phyloP scores from a whole-genome alignment of 2,888 invertebrate species.

The Drosophila buzzatii region DNA sequence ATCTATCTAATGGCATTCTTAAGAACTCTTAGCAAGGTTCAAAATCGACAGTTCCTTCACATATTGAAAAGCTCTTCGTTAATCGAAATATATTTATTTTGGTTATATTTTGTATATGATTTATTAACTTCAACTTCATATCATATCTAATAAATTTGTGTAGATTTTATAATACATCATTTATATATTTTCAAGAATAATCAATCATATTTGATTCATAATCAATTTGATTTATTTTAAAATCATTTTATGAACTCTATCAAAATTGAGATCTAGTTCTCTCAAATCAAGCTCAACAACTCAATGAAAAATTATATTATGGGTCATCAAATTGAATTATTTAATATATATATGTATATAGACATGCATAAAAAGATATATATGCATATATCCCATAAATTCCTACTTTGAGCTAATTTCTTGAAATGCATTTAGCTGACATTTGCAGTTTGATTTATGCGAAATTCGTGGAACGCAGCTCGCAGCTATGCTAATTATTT shows the following conservation, averaged over 20 bases:
- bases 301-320: neutral
- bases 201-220: too few relatives aligned
- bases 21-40: neutral
- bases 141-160: neutral
- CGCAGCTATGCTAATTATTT: constrained; percentile 65
- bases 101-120: too few relatives aligned
- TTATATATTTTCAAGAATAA: too few relatives aligned
- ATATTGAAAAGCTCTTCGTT: neutral
- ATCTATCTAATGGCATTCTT: neutral
- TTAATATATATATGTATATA: neutral
- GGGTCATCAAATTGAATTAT: too few relatives aligned
- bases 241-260: neutral
- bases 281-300: neutral
- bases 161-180: neutral
- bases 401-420: constrained; percentile 4
- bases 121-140: neutral
- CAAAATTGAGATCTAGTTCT: neutral
- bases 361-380: neutral
- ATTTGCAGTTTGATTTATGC: constrained; percentile 70
- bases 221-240: neutral
- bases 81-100: neutral
- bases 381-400: constrained; percentile 1
- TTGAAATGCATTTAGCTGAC: constrained; percentile 35
- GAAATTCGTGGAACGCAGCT: constrained; percentile 40
- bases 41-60: neutral